phyloP scores from a whole-genome alignment of 2,797 vertebrate species.

The Hirundo rustica region DNA sequence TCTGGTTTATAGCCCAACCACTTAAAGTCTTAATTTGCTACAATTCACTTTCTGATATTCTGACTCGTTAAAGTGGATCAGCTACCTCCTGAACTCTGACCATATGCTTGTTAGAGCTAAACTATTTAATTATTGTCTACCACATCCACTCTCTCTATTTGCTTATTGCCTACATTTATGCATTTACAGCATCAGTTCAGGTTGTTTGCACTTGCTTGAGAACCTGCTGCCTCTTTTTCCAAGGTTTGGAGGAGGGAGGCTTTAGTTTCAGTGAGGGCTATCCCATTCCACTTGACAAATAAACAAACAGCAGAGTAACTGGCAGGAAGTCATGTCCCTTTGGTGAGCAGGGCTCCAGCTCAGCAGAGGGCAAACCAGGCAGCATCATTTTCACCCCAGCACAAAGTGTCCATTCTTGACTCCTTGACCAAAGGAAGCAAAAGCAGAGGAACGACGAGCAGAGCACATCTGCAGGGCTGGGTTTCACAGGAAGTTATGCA shows the following conservation, averaged over 20 bases:
- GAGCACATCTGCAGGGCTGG: conserved; percentile 69
- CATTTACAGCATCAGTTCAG: background rate
- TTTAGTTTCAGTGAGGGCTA: background rate
- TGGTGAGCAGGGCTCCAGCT: conserved; percentile 16
- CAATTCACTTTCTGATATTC: conserved; percentile 28
- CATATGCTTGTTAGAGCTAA: background rate
- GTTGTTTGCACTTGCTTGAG: conserved; percentile 11
- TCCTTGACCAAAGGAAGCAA: conserved; percentile 58
- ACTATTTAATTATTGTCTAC: conserved; percentile 12
- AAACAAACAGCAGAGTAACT: conserved; percentile 48
- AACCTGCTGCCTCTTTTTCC: conserved; percentile 4
- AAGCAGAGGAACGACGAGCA: conserved; percentile 20
- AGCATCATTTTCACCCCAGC: conserved; percentile 69
- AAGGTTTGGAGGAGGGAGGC: background rate
- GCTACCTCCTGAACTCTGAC: background rate
- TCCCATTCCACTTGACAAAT: conserved; percentile 37
- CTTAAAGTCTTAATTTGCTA: conserved; percentile 59
- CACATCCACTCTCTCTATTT: background rate
- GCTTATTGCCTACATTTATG: background rate
- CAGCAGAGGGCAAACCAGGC: conserved; percentile 42
- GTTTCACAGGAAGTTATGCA: conserved; percentile 75
- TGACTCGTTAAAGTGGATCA: background rate
- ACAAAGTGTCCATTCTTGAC: conserved; percentile 80
- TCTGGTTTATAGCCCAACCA: conserved; percentile 52
- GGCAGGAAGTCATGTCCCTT: conserved; percentile 47